These are phyloP conservation scores for Zaprionus tsacasi DNA, from an alignment of 1,140 invertebrate genomes.

Conservation along the genomic window DNA sequence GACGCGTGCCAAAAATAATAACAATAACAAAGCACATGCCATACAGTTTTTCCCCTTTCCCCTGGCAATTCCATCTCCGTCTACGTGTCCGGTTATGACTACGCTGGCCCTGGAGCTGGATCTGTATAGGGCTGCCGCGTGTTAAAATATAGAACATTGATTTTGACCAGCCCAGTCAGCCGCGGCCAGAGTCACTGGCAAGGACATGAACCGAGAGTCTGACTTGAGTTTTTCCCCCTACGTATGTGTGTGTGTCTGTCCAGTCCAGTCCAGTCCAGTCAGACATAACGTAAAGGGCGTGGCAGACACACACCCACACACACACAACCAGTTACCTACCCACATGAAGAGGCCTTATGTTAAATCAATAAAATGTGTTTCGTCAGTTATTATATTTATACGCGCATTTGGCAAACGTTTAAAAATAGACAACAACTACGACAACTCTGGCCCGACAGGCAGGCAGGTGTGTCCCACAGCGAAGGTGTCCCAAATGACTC, in stretches of 20 bases:
- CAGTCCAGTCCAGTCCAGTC: slow-evolving; percentile 24
- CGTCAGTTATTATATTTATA: slow-evolving; percentile 68
- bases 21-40: slow-evolving; percentile 53
- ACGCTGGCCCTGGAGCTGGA: background rate
- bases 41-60: too few species aligned
- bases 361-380: slow-evolving; percentile 71
- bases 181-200: slow-evolving; percentile 15
- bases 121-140: slow-evolving; percentile 9
- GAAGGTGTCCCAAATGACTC: slow-evolving; percentile 26
- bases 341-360: slow-evolving; percentile 21
- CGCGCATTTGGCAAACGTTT: slow-evolving; percentile 55
- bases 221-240: background rate
- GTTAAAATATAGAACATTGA: slow-evolving; percentile 73
- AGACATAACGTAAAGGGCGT: slow-evolving; percentile 37
- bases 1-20: slow-evolving; percentile 82
- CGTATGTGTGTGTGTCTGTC: slow-evolving; percentile 4
- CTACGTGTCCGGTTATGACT: background rate
- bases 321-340: background rate
- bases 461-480: slow-evolving; percentile 56
- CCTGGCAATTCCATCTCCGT: background rate
- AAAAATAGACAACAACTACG: slow-evolving; percentile 56
- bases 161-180: slow-evolving; percentile 51
- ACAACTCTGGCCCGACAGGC: background rate
- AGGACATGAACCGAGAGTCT: slow-evolving; percentile 24
- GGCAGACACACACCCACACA: slow-evolving; percentile 19